phyloP scores from a whole-genome alignment of 2,113 vertebrate species.

The Zosterops pallidus region DNA sequence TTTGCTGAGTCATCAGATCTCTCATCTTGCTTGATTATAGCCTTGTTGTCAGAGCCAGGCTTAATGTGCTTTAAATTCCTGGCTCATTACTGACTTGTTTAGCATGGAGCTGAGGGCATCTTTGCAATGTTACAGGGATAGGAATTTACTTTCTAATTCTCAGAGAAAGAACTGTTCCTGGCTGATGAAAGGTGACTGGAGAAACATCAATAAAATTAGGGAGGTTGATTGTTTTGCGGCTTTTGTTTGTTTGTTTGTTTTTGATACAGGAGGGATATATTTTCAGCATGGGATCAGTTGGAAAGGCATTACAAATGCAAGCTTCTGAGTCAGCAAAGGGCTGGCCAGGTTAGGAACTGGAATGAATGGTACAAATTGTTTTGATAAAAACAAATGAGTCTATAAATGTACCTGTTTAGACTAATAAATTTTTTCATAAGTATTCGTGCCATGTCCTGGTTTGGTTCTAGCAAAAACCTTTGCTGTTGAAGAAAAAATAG shows the following conservation, averaged over 20 bases:
- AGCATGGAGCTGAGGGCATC: neutral
- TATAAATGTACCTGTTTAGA: neutral
- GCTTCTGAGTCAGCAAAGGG: neutral
- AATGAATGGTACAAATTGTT: neutral
- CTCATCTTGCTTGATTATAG: neutral
- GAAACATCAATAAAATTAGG: neutral
- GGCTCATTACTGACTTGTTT: neutral
- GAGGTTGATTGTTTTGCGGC: neutral
- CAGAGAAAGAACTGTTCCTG: neutral
- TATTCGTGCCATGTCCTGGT: neutral
- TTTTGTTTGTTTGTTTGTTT: neutral
- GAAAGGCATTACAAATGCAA: neutral
- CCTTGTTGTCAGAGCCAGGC: neutral
- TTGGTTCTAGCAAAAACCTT: neutral
- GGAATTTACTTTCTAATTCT: neutral
- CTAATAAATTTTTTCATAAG: neutral
- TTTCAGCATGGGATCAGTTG: neutral
- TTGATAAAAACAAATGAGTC: conserved; percentile 3
- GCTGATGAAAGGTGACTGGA: neutral
- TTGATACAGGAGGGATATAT: neutral
- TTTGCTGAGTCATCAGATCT: conserved; percentile 2
- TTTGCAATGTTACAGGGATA: neutral
- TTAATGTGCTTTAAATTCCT: neutral
- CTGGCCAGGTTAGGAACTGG: neutral
- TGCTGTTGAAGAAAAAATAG: neutral